Base-by-base conservation (phyloP, 2,888 invertebrate genomes). In the Cartodere bifasciata region DNA sequence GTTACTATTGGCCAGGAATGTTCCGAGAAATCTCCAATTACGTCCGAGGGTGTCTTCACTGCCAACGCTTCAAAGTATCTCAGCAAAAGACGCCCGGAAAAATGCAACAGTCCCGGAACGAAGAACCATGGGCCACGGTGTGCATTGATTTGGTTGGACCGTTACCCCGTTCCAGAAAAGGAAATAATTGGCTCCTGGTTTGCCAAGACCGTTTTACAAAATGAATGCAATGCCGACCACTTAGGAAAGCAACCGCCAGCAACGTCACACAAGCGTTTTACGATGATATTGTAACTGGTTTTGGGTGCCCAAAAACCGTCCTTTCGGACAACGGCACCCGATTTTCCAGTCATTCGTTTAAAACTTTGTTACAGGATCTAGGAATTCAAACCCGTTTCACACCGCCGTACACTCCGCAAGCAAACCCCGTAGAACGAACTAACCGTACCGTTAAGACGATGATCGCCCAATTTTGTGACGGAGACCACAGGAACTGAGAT, bases 131-230 rank as follows among this genome's bases (percentile, higher is more conserved):
- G 48, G 26, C 46, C 9, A 40, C 36, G 1, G 38, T 50, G 2
- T 35, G 41, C 4, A 35, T 36, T 1, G 52, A 55, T 27, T 16
- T 54, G 2, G 38, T 55, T 10, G 50, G 48, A 6, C 52, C 51
- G 3, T 35, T 52, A 6, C 49, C 49, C 0, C 24, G 45, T 2
- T 50, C 48, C 7, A 32, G 23, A 2, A 36, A 39, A 28, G 47
- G 47, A 6, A 41, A 47, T 31, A 31, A 17, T 2, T 44, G 38
- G 9, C 4, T 27, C 11, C 4, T 43, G 3, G 37, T 41, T 2
- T 34, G 41, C n/a, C 38, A 43, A 16, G 42, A 44, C 23, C 23
- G 32, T 3, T 39, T 40, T 21, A 39, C 39, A 3, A 42, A 44
- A 21, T 43, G 41, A n/a, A n/a, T n/a, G n/a, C n/a, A n/a, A n/a